phyloP scores from a whole-genome alignment of 2,113 vertebrate genomes.

The Corvus moneduloides region DNA sequence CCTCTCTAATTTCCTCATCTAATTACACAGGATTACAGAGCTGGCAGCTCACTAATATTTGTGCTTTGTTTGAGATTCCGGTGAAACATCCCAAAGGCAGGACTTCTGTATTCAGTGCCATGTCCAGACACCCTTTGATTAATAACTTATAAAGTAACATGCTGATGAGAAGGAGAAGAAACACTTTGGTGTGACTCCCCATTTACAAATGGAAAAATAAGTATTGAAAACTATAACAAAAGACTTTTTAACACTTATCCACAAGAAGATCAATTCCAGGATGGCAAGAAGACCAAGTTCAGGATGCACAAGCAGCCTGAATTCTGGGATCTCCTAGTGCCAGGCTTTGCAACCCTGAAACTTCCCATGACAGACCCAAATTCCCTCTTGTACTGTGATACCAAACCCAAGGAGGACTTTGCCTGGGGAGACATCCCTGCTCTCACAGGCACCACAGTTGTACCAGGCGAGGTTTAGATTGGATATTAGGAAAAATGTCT shows the following conservation, averaged over 20 bases:
- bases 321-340: not conserved
- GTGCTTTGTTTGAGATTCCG: not conserved
- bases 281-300: not conserved
- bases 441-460: not conserved
- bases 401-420: not conserved
- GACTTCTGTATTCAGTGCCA: not conserved
- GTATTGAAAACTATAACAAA: not conserved
- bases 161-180: not conserved
- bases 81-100: not conserved
- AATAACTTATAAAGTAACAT: not conserved
- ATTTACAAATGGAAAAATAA: not conserved
- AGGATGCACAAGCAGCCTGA: not conserved
- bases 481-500: not conserved
- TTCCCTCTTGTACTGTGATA: not conserved
- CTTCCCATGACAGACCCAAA: not conserved
- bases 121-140: fast-evolving
- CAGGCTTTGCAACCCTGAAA: not conserved
- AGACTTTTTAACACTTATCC: not conserved
- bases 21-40: not conserved
- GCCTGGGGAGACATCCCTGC: not conserved
- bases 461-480: not conserved
- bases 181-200: not conserved
- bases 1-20: not conserved
- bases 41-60: not conserved
- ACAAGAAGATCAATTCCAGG: not conserved